A percentile compares a stretch with the other conserved stretches of the same genome.
phyloP scores from a whole-genome alignment of 1,140 invertebrate species.

The Rhyacophila brunnea region DNA sequence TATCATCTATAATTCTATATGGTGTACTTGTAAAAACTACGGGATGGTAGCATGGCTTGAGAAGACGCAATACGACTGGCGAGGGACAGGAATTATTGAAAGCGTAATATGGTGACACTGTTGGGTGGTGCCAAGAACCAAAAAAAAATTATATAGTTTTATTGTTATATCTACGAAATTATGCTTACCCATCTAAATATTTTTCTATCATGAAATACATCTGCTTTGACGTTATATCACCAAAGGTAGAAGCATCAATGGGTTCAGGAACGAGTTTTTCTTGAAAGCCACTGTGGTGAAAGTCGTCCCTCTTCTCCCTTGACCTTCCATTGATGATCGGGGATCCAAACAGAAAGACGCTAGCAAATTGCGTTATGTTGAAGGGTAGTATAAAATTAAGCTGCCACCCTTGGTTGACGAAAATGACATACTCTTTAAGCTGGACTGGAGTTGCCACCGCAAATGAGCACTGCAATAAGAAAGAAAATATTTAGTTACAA shows the following conservation, averaged over 20 bases:
- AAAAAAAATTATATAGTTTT: too few relatives aligned
- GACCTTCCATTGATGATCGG: constrained; percentile 40
- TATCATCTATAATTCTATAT: too few relatives aligned
- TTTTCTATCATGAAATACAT: constrained; percentile 25
- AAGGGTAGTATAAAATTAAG: constrained; percentile 50
- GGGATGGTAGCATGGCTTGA: too few relatives aligned
- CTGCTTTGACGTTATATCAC: constrained; percentile 20
- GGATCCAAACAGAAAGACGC: constrained; percentile 44
- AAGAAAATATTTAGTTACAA: too few relatives aligned
- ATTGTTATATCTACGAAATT: too few relatives aligned
- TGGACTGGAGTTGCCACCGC: constrained; percentile 44
- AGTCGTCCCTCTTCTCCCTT: constrained; percentile 17
- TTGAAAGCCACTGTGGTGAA: background rate
- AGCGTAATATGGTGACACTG: too few relatives aligned
- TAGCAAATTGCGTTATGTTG: constrained; percentile 45
- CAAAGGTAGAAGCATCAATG: background rate
- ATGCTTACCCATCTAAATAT: constrained; percentile 18
- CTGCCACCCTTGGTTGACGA: constrained; percentile 47
- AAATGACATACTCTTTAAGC: constrained; percentile 37
- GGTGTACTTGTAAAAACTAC: too few relatives aligned
- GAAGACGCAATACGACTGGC: too few relatives aligned
- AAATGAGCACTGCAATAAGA: constrained; percentile 44
- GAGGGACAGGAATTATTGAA: too few relatives aligned
- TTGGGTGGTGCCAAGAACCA: too few relatives aligned
- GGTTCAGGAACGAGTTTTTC: background rate